These are phyloP conservation scores for Spongilla lacustris DNA, from an alignment of 37 sponge, comb jelly and placozoan genomes.

Conservation along the genomic window DNA sequence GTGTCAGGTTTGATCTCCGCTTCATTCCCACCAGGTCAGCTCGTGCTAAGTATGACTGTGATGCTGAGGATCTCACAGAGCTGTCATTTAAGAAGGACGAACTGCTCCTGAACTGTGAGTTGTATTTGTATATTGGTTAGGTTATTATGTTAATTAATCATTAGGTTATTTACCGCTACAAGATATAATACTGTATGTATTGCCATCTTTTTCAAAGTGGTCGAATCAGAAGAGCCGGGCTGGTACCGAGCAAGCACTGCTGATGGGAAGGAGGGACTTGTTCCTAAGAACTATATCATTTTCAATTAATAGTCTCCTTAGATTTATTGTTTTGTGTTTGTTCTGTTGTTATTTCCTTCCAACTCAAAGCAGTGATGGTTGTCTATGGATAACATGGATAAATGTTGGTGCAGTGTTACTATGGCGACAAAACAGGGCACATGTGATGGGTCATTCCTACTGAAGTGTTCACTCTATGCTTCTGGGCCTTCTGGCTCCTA, in stretches of 20 bases:
- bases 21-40: constrained; percentile 57
- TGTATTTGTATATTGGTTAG: neutral
- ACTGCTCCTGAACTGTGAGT: constrained; percentile 68
- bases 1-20: neutral
- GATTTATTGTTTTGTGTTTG: neutral
- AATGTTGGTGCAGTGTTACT: too few relatives aligned
- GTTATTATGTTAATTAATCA: too few relatives aligned
- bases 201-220: neutral
- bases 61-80: constrained; percentile 76
- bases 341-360: neutral
- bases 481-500: neutral
- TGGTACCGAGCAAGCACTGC: constrained; percentile 46
- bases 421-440: too few relatives aligned
- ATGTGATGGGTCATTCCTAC: too few relatives aligned
- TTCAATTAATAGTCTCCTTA: neutral
- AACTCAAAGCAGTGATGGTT: neutral
- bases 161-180: neutral
- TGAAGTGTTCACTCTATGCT: neutral
- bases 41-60: constrained; percentile 82
- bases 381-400: too few relatives aligned
- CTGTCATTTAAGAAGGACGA: constrained; percentile 84
- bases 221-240: constrained; percentile 52
- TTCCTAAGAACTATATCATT: constrained; percentile 66
- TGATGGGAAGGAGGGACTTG: constrained; percentile 54
- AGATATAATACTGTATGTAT: neutral